phyloP scores from a whole-genome alignment of 1,140 invertebrate genomes.

The Drosophila persimilis region DNA sequence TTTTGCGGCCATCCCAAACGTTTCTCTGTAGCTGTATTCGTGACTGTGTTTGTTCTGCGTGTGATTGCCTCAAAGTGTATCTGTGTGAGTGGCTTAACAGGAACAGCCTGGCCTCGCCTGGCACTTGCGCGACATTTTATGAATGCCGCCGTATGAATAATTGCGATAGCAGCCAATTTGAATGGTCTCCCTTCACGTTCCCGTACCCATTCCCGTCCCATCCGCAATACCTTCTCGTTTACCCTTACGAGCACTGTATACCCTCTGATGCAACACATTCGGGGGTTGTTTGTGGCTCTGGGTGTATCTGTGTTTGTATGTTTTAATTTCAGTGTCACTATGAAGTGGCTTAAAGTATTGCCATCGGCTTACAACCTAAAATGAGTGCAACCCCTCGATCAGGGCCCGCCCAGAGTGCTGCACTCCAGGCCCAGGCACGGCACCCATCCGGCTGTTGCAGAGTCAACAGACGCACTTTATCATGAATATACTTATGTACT shows the following conservation, averaged over 20 bases:
- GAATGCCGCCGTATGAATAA: constrained; percentile 80
- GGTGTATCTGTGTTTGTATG: constrained; percentile 24
- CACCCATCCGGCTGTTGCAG: neutral
- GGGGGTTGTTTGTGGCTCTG: constrained; percentile 53
- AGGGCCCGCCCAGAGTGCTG: constrained; percentile 49
- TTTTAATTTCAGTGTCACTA: constrained; percentile 78
- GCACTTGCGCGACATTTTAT: constrained; percentile 74
- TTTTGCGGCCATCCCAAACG: constrained; percentile 3
- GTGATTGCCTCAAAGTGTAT: too few relatives aligned
- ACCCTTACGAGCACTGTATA: neutral
- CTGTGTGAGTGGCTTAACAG: constrained; percentile 34
- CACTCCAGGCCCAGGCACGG: constrained; percentile 17
- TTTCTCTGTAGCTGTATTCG: constrained; percentile 4
- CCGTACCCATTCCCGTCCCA: neutral
- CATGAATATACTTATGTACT: constrained; percentile 4
- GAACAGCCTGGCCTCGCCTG: constrained; percentile 33
- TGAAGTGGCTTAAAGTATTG: constrained; percentile 82
- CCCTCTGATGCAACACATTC: constrained; percentile 25
- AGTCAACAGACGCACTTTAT: constrained; percentile 54
- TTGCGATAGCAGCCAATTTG: constrained; percentile 81
- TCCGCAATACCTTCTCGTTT: constrained; percentile 13
- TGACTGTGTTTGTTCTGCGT: constrained; percentile 14
- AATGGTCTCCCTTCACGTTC: constrained; percentile 43
- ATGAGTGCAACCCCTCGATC: constrained; percentile 64
- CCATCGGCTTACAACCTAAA: constrained; percentile 76